Conservation (phyloP, 2,888 invertebrate species). For the Rugalucina vietnamica region DNA sequence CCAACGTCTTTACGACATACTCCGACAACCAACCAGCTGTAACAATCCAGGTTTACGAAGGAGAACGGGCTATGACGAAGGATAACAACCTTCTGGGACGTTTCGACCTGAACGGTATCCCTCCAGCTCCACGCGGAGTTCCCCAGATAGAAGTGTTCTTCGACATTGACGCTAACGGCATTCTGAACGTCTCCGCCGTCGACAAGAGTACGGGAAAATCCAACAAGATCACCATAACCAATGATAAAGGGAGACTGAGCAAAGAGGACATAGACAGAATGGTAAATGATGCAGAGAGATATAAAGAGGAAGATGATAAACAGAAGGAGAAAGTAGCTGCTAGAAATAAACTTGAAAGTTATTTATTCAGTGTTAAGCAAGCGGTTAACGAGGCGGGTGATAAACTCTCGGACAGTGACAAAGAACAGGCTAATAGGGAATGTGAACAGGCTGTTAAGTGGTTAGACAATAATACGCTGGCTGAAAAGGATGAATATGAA, state of each 20-base stretch:
- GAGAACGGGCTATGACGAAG: constrained; percentile 97
- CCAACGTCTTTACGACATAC: constrained; percentile 91
- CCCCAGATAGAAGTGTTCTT: constrained; percentile 88
- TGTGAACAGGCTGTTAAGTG: constrained; percentile 89
- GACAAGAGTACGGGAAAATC: constrained; percentile 92
- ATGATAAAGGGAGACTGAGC: constrained; percentile 93
- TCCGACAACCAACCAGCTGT: constrained; percentile 90
- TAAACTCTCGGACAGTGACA: constrained; percentile 88
- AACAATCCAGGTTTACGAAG: constrained; percentile 90
- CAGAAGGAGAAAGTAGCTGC: constrained; percentile 75
- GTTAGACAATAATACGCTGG: constrained; percentile 92
- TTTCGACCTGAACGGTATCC: constrained; percentile 79
- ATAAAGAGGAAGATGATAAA: constrained; percentile 79
- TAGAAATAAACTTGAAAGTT: constrained; percentile 76
- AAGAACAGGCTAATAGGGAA: constrained; percentile 86
- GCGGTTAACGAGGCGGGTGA: constrained; percentile 86
- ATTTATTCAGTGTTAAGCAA: constrained; percentile 84
- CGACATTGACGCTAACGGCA: constrained; percentile 95
- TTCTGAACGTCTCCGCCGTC: constrained; percentile 85
- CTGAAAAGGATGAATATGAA: constrained; percentile 90
- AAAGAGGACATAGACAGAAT: constrained; percentile 93
- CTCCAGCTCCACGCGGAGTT: constrained; percentile 80
- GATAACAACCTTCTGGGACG: constrained; percentile 89
- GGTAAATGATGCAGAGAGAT: constrained; percentile 80
- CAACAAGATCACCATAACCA: constrained; percentile 93